phyloP scores from a whole-genome alignment of 2,888 invertebrate species.

The Xiphydria camelus region DNA sequence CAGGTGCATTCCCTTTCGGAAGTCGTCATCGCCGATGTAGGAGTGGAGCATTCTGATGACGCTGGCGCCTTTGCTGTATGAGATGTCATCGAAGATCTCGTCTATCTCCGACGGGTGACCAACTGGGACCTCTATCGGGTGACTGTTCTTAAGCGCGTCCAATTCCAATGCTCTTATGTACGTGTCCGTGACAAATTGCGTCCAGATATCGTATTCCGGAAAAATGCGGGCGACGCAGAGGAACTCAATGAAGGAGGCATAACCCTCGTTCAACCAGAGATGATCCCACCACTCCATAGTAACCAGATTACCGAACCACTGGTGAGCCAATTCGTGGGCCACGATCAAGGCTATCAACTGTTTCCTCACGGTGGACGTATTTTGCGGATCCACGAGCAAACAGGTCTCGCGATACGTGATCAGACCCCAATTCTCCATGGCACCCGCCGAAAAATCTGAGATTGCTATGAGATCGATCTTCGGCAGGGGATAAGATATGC shows the following conservation, averaged over 20 bases:
- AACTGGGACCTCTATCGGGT: slow-evolving; percentile 95
- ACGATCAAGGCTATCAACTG: slow-evolving; percentile 88
- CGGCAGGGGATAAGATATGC: slow-evolving; percentile 91
- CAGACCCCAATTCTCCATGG: slow-evolving; percentile 98
- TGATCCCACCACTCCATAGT: slow-evolving; percentile 99
- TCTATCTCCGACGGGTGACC: slow-evolving; percentile 94
- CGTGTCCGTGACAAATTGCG: slow-evolving; percentile 90
- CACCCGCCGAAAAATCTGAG: slow-evolving; percentile 92
- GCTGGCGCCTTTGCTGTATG: slow-evolving; percentile 94
- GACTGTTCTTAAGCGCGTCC: slow-evolving; percentile 88
- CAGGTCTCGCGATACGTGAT: slow-evolving; percentile 78
- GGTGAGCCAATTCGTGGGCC: slow-evolving; percentile 93
- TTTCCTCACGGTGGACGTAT: slow-evolving; percentile 82
- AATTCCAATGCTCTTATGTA: slow-evolving; percentile 83
- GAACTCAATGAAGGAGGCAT: slow-evolving; percentile 95
- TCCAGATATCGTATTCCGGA: slow-evolving; percentile 96
- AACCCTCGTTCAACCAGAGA: slow-evolving; percentile 95
- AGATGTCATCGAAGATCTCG: slow-evolving; percentile 97
- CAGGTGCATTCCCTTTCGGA: slow-evolving; percentile 87
- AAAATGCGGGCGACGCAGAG: slow-evolving; percentile 90
- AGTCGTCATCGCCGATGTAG: slow-evolving; percentile 91
- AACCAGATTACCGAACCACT: slow-evolving; percentile 98
- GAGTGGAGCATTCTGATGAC: slow-evolving; percentile 93
- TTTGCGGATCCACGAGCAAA: slow-evolving; percentile 85
- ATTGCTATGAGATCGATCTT: slow-evolving; percentile 97